Conservation (phyloP, 2,113 vertebrate genomes). For the Deroptyus accipitrinus region DNA sequence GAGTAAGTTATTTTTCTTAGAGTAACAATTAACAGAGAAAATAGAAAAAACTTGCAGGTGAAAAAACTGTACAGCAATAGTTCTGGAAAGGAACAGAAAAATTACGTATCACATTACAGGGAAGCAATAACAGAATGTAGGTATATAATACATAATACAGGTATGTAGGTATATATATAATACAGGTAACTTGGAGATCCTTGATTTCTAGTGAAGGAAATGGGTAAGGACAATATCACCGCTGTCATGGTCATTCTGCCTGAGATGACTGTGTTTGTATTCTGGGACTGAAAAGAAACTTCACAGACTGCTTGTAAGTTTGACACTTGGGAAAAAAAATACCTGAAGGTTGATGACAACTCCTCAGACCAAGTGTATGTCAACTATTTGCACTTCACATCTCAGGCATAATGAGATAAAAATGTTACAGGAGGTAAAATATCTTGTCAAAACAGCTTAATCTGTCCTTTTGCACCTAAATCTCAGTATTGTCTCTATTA, state of each 20-base stretch:
- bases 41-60: background rate
- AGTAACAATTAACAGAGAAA: background rate
- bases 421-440: background rate
- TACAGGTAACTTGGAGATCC: background rate
- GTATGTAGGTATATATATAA: too few species aligned
- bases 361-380: background rate
- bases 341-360: background rate
- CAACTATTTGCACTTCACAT: background rate
- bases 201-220: background rate
- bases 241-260: background rate
- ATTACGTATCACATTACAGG: background rate
- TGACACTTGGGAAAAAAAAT: background rate
- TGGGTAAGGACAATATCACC: background rate
- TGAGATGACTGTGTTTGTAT: background rate
- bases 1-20: background rate
- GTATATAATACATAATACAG: too few species aligned
- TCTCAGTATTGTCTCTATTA: background rate
- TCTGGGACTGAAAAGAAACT: background rate
- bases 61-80: fast-evolving
- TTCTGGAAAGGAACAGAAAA: background rate
- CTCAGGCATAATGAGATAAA: background rate
- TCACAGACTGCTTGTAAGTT: background rate
- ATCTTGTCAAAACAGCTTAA: background rate
- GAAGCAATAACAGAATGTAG: background rate
- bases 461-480: background rate